These are phyloP conservation scores for Pachypanchax playfairii DNA, from an alignment of 2,113 vertebrate genomes.

Conservation along the genomic window DNA sequence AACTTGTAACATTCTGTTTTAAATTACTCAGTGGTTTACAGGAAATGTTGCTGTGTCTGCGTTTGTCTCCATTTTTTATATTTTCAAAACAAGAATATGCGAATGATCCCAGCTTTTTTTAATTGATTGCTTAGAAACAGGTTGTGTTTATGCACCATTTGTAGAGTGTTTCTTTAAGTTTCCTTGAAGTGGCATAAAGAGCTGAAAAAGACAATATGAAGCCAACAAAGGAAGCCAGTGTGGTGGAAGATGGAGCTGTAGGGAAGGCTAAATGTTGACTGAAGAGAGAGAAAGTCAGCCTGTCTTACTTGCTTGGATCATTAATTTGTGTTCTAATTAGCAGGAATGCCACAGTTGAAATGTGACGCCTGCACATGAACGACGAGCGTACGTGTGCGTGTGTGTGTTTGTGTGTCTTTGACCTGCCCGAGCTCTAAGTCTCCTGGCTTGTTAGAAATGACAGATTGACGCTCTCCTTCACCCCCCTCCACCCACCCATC, in stretches of 20 bases:
- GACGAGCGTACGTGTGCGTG: slow-evolving; percentile 20
- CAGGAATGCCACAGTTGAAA: slow-evolving; percentile 73
- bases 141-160: neutral
- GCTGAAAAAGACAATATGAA: neutral
- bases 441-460: slow-evolving; percentile 83
- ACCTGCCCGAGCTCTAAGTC: slow-evolving; percentile 74
- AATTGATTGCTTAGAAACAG: slow-evolving; percentile 2
- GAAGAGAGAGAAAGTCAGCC: slow-evolving; percentile 43
- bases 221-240: neutral
- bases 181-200: neutral
- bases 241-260: slow-evolving; percentile 20
- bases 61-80: too few species aligned
- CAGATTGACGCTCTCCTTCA: slow-evolving; percentile 72
- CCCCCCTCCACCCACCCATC: slow-evolving; percentile 51
- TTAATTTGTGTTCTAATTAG: slow-evolving; percentile 78
- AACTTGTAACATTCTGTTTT: too few species aligned
- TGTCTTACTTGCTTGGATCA: slow-evolving; percentile 64
- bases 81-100: neutral
- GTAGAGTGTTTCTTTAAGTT: slow-evolving; percentile 10
- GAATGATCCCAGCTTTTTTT: neutral
- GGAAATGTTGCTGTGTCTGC: neutral
- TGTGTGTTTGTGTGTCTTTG: slow-evolving; percentile 52
- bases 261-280: slow-evolving; percentile 54
- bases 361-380: slow-evolving; percentile 54
- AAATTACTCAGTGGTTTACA: neutral